These are phyloP conservation scores for Gorsachius goisagi DNA, from an alignment of 2,113 vertebrate genomes.

Conservation along the genomic window DNA sequence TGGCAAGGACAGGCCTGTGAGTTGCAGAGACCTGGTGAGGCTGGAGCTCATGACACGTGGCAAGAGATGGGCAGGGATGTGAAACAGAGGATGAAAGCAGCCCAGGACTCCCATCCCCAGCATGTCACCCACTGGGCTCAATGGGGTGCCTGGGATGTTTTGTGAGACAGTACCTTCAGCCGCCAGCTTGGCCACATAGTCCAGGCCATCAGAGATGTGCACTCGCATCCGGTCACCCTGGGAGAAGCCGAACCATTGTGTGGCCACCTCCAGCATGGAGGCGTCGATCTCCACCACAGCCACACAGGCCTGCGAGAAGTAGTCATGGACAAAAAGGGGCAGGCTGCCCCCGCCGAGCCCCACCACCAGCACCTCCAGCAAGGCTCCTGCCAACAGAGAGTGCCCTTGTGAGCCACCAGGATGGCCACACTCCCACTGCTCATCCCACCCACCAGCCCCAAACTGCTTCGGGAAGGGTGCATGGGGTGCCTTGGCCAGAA, in stretches of 20 bases:
- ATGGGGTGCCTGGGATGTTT: background rate
- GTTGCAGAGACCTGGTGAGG: background rate
- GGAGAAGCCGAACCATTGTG: conserved; percentile 86
- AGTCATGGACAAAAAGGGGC: conserved; percentile 91
- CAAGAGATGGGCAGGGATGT: background rate
- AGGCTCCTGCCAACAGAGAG: conserved; percentile 67
- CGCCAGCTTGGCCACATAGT: conserved; percentile 78
- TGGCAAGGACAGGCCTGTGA: background rate
- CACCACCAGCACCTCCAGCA: conserved; percentile 82
- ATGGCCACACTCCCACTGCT: fast-evolving
- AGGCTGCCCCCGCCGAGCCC: conserved; percentile 93
- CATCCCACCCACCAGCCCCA: fast-evolving
- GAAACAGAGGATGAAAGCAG: background rate
- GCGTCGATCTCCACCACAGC: conserved; percentile 92
- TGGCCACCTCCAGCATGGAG: conserved; percentile 86
- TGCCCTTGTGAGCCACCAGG: background rate
- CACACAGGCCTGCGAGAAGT: conserved; percentile 74
- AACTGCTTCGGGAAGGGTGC: background rate
- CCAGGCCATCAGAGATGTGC: conserved; percentile 86
- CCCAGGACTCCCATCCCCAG: background rate
- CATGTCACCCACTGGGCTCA: background rate
- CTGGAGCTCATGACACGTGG: background rate
- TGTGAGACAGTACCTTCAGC: conserved; percentile 72
- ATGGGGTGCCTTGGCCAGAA: background rate
- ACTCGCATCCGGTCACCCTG: conserved; percentile 84